Evolutionary conservation across 2,797 vertebrate species (phyloP).

Genomic region (Chelidonichthys spinosus): DNA sequence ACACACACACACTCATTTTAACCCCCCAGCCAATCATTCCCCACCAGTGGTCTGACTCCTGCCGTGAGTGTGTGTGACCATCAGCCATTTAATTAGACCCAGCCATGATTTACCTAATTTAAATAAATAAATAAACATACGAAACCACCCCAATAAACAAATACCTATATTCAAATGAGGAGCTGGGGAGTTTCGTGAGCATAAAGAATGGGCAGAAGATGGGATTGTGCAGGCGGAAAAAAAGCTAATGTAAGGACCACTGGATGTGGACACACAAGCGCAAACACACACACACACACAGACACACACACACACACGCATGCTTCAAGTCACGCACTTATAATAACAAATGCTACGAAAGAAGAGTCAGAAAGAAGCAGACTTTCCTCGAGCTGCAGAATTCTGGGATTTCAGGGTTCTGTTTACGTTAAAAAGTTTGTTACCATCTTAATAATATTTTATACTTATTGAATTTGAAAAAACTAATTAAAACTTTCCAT

Average conservation of each 20-base stretch:
- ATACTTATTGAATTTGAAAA: background rate
- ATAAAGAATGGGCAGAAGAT: constrained; percentile 67
- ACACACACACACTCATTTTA: constrained; percentile 49
- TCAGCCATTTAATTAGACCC: constrained; percentile 87
- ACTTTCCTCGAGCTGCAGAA: constrained; percentile 1
- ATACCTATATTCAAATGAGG: constrained; percentile 84
- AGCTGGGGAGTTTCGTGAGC: constrained; percentile 55
- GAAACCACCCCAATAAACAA: constrained; percentile 80
- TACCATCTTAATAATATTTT: background rate
- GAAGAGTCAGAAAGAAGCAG: constrained; percentile 13
- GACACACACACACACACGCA: constrained; percentile 9
- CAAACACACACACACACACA: constrained; percentile 17
- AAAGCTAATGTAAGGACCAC: constrained; percentile 67
- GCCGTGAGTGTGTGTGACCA: constrained; percentile 81
- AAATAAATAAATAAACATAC: constrained; percentile 86
- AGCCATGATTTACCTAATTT: constrained; percentile 82
- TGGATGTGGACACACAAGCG: constrained; percentile 59
- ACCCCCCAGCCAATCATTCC: constrained; percentile 81
- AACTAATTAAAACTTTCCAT: constrained; percentile 7
- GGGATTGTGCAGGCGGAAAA: constrained; percentile 69
- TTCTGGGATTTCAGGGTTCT: constrained; percentile 6
- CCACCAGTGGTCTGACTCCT: constrained; percentile 82
- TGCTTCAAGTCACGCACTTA: constrained; percentile 37
- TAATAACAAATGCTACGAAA: constrained; percentile 24
- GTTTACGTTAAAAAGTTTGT: background rate